Base-by-base conservation (phyloP, 2,113 vertebrate species). In the Sorex araneus region DNA sequence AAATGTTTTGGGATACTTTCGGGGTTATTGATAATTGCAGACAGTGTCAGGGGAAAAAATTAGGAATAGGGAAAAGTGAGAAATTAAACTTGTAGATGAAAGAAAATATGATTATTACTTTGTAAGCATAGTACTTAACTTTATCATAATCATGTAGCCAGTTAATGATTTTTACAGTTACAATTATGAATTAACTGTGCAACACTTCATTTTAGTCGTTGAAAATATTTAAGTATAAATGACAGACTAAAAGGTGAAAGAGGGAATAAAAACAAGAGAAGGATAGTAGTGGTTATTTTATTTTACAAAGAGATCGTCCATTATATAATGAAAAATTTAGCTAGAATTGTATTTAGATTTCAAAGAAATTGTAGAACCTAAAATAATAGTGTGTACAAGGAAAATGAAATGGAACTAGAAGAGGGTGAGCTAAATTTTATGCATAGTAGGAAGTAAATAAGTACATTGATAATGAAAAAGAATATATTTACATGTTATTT, bases 161-260 rank as follows among this genome's bases (percentile, higher is more conserved):
- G 36, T 92, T 67, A 73, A 80, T 84, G 36, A 57, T 78, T 84
- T 80, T 80, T n/a, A 18, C 30, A 90, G 82, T 87, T 77, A 84
- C 30, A 50, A 40, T 40, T 71, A 10, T 87, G 16, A 92, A 43
- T 40, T 88, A 88, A 94, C 70, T 85, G 47, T 43, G 23, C 36
- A 89, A 81, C 21, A 86, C 40, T 84, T 87, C 88, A 34, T 78
- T 93, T 70, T 25, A 71, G 2, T 67, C 23, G 87, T 90, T 34
- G 77, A 87, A 89, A 94, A 66, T 84, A 16, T 77, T 1, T 76
- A 86, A 87, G 36, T 92, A 84, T 8, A 87, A 23, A 84, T 40
- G 27, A 80, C 40, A 94, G 36, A 60, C 83, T 87, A 71, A 12
- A 19, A 80, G 27, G 15, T 92, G 16, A 74, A 94, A 79, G 63